Base-by-base conservation (phyloP, 2,797 vertebrate genomes). In the Gymnopithys bicolor region DNA sequence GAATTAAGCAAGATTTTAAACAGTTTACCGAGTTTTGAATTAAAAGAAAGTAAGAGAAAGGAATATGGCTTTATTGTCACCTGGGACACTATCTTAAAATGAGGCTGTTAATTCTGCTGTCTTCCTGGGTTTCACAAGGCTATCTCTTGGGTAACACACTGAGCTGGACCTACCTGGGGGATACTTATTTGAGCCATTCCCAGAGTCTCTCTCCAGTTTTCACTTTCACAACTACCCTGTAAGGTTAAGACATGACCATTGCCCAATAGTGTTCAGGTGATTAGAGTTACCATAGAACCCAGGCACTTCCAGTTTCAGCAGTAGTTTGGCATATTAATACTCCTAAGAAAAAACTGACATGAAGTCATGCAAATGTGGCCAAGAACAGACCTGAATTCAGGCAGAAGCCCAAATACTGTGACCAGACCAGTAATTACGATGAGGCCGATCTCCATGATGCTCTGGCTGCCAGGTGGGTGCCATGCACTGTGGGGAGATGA, bases 111-210 rank as follows among this genome's bases (percentile, higher is more conserved):
- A 95, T 68, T 93, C 87, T 97, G 74, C 96, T 95, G 94, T 84
- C 85, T 94, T 80, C 94, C 94, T 95, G 95, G 91, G 76, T 88
- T 62, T 64, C 85, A 56, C 83, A 56, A 87, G 73, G 73, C 49
- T 89, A 52, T 37, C 66, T 46, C 43, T 49, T 67, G 43, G n/a
- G 27, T 45, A 79, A 55, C 32, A 27, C 33, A 17, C 11, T 18
- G 24, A 39, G 22, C 28, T 66, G 35, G 13, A 41, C 41, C 25
- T 24, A 51, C 30, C 55, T 37, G 2, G 3, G 23, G 18, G 45
- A 46, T 67, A 67, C 60, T n/a, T 48, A 66, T 12, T 23, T 53
- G n/a, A 76, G 49, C 49, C 53, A 35, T 37, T 82, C 37, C 25
- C 68, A 71, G 49, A 68, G 32, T 24, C 9, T 62, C 59, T 43